Evolutionary conservation across 2,888 invertebrate species (phyloP).

Genomic region (Tinea trinotella): DNA sequence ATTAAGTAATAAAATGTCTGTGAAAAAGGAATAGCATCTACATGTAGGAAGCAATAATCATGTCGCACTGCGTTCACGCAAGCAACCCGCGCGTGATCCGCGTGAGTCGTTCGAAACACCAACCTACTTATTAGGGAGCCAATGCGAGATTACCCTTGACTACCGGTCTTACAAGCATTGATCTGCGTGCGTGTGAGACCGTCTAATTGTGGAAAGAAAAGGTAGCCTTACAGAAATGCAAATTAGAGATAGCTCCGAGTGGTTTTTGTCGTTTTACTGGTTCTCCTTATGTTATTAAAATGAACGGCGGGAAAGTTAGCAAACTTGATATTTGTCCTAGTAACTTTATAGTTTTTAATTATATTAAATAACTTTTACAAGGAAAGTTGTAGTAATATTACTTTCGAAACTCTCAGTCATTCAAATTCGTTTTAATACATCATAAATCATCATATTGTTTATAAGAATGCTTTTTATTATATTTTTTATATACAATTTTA

Average conservation of each 20-base stretch:
- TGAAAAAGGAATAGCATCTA: neutral
- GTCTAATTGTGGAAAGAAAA: constrained; percentile 48
- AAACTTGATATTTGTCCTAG: constrained; percentile 11
- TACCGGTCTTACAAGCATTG: constrained; percentile 56
- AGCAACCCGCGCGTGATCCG: neutral
- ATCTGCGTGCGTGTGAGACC: constrained; percentile 48
- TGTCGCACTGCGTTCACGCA: constrained; percentile 3
- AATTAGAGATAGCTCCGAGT: constrained; percentile 41
- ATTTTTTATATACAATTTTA: too few species aligned
- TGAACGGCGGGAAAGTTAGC: constrained; percentile 32
- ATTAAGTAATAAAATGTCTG: too few species aligned
- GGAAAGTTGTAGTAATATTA: constrained; percentile 1
- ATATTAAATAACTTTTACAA: constrained; percentile 3
- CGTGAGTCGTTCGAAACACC: constrained; percentile 22
- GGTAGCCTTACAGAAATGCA: constrained; percentile 51
- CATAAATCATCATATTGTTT: too few species aligned
- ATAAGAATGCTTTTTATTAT: too few species aligned
- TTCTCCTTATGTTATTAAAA: constrained; percentile 9
- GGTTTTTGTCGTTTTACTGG: constrained; percentile 24
- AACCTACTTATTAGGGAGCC: constrained; percentile 51
- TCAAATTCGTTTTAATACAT: too few species aligned
- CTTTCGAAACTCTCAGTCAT: too few species aligned
- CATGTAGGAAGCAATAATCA: constrained; percentile 3
- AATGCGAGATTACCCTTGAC: constrained; percentile 41
- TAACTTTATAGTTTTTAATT: neutral